Base-by-base conservation (phyloP, 2,888 invertebrate genomes). In the Drosophila fulvimacula region DNA sequence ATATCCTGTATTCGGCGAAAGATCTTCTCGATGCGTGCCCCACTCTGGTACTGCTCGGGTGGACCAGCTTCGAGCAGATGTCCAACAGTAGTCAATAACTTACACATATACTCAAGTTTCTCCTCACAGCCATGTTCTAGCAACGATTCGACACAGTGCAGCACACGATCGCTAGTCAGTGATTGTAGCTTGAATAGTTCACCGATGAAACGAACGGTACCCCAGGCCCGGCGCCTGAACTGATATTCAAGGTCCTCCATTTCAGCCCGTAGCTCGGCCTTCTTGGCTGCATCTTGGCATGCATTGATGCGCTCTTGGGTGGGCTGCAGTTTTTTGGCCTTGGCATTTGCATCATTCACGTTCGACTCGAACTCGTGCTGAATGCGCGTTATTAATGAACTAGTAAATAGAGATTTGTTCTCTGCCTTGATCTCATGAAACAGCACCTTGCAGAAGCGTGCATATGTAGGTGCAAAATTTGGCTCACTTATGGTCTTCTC, bases 401-500 rank as follows among this genome's bases (percentile, higher is more conserved):
- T 73, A 48, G 85, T 85, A 24, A 92, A 92, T 0, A 80, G 70
- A 3, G 81, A 78, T 36, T 91, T 89, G 32, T 88, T 91, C 56
- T 90, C 88, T 10, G 90, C 87, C 64, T 91, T 88, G 15, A 90
- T 88, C 57, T 91, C 91, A 49, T 90, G 87, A 44, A 92, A 92
- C 5, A 92, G 73, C 32, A 91, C 90, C 73, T 91, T 92, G 63
- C 92, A 92, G 51, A 92, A 92, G 19, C 91, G 90, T 1, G 92
- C 92, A 65, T 92, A 92, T 0, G 91, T 92, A 11, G 91, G 91
- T 0, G 92, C 92, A 61, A 92, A 92, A 70, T 92, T 91, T 0
- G 92, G 92, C 41, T 92, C 92, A 42, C 91, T 92, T 1, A 92
- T 84, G 4, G 92, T 92, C 73, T 92, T 92, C 65, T 92, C 92